Evolutionary conservation across 2,797 vertebrate species (phyloP), one percentile per base, ranked within the genome.

Genomic region (Coreius guichenoti): DNA sequence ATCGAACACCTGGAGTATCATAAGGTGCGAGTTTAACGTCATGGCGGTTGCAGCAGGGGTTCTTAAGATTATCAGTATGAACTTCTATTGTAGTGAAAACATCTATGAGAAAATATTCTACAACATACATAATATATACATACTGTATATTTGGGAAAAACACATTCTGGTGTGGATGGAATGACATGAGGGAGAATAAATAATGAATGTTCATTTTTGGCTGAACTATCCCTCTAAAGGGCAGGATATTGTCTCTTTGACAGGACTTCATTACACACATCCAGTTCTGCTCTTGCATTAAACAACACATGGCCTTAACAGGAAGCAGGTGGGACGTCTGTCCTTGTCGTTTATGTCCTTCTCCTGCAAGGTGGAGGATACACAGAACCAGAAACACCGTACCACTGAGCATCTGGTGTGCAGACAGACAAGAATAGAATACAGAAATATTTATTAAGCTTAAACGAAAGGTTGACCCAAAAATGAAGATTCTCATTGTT

Each of bases 261-360:
- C 36, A 31, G 45, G 31, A 81, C 85, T 61, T 36, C 29, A 88
- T 88, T 89, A 89, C 82, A 88, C 49, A 26, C 12, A 91, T 91
- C 90, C 91, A 93, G 92, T 93, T 93, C 89, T 70, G 89, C 91
- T 88, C 63, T 85, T 90, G 89, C 88, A 91, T 91, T 90, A 86
- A 91, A 92, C 85, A 90, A 89, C 91, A 90, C 56, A 78, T 88
- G 88, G 84, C 81, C 90, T 90, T 88, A 58, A 91, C 92, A 93
- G 93, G 94, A 94, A 94, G 93, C 93, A 94, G 94, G 93, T 94
- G 93, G 91, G 91, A 92, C 83, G 88, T 92, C 93, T 93, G 91
- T 90, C 81, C 70, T 83, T 75, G 79, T 91, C 91, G 90, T 94
- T 94, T 93, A 93, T 93, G 91, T 80, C 90, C 91, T 58, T 93